Conservation (phyloP, 2,113 vertebrate species). For the Apteryx mantelli region DNA sequence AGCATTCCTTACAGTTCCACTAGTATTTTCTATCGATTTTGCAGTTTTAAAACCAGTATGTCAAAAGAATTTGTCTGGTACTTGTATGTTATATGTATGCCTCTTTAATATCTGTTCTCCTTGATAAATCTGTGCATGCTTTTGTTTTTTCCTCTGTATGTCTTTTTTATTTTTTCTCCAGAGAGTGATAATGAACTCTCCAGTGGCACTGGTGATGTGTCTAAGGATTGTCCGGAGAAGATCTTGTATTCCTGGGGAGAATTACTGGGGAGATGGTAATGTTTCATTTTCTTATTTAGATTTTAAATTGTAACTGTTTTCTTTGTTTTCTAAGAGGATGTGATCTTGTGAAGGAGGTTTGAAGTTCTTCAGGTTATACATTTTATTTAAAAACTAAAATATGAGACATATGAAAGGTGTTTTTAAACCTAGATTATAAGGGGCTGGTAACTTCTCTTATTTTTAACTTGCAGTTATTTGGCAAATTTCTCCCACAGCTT, state of each 20-base stretch:
- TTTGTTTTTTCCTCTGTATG: background rate
- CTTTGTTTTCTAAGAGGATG: background rate
- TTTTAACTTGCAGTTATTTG: background rate
- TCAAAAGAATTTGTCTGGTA: background rate
- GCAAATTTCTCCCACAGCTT: background rate
- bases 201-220: constrained; percentile 97
- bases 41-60: background rate
- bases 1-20: background rate
- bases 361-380: background rate
- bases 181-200: constrained; percentile 97
- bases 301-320: background rate
- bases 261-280: constrained; percentile 93
- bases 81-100: background rate
- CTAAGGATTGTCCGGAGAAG: constrained; percentile 98
- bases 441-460: background rate
- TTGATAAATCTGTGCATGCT: constrained; percentile 12
- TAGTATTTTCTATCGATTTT: background rate
- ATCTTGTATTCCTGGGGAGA: constrained; percentile 97
- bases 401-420: background rate
- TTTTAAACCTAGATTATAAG: background rate
- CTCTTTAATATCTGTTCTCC: background rate
- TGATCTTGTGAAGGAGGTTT: background rate
- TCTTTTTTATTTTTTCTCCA: constrained; percentile 62
- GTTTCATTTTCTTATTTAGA: constrained; percentile 24
- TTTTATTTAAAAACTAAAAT: background rate